Evolutionary conservation across 2,888 invertebrate genomes (phyloP).

Genomic region (Camponotus fellah): DNA sequence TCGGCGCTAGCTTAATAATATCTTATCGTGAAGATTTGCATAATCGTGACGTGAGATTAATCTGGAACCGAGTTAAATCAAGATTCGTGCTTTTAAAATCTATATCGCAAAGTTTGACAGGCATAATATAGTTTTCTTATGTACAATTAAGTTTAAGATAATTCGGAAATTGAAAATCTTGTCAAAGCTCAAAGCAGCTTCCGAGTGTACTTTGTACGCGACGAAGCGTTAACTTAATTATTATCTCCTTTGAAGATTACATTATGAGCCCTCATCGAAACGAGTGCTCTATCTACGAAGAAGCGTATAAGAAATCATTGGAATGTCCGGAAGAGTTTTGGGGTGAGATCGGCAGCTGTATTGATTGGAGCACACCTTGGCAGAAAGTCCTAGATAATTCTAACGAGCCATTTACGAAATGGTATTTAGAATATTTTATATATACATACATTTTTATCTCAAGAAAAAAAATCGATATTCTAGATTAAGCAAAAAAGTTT

Average conservation of each 20-base stretch:
- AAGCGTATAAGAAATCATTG: constrained; percentile 90
- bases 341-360: constrained; percentile 91
- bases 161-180: background rate
- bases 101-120: background rate
- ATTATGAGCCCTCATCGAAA: constrained; percentile 79
- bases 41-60: background rate
- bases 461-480: background rate
- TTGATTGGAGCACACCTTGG: constrained; percentile 96
- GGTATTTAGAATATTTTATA: constrained; percentile 87
- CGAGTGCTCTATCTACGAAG: constrained; percentile 87
- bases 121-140: background rate
- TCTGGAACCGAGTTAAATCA: background rate
- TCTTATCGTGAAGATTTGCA: background rate
- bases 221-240: background rate
- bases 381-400: constrained; percentile 93
- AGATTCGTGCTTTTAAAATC: background rate
- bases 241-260: constrained; percentile 76
- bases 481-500: background rate
- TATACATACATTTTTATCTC: background rate
- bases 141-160: background rate
- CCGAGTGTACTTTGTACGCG: background rate
- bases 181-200: background rate
- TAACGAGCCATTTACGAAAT: constrained; percentile 95
- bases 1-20: no score
- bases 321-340: constrained; percentile 94